Evolutionary conservation across 2,113 vertebrate genomes (phyloP).

Genomic region (Dasyurus viverrinus): DNA sequence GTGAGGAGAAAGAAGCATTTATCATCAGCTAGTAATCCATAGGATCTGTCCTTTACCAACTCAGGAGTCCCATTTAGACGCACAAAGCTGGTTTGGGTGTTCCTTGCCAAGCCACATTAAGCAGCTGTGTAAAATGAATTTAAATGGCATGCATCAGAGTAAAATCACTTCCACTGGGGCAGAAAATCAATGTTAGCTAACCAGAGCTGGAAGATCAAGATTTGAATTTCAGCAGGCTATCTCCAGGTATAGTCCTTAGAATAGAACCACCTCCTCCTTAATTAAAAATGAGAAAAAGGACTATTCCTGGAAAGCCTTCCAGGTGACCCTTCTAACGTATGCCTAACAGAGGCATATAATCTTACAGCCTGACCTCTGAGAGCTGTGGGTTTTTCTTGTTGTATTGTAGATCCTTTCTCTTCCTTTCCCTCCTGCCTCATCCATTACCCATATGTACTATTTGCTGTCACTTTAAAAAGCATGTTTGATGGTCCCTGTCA

Average conservation of each 20-base stretch:
- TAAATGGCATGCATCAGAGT: conserved; percentile 78
- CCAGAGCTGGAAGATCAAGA: conserved; percentile 66
- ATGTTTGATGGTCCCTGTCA: conserved; percentile 6
- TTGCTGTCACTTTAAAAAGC: neutral
- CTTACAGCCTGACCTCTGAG: conserved; percentile 1
- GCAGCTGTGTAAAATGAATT: conserved; percentile 82
- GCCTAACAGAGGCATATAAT: conserved; percentile 54
- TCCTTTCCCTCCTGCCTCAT: neutral
- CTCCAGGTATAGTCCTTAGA: conserved; percentile 51
- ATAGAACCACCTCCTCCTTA: conserved; percentile 59
- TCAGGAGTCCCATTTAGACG: conserved; percentile 70
- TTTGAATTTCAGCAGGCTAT: conserved; percentile 66
- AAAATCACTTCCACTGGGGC: conserved; percentile 77
- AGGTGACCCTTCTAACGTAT: neutral
- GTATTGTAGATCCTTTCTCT: conserved; percentile 27
- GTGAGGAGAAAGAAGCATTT: neutral
- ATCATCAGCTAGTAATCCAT: conserved; percentile 68
- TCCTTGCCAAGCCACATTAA: conserved; percentile 78
- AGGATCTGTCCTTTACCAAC: conserved; percentile 63
- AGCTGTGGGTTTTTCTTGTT: conserved; percentile 43
- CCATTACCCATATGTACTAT: neutral
- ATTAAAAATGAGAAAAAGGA: conserved; percentile 60
- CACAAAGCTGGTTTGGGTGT: conserved; percentile 56
- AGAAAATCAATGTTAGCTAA: conserved; percentile 83
- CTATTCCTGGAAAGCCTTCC: neutral